Evolutionary conservation across 2,888 invertebrate genomes (phyloP).

Genomic region (Caenorhabditis japonica): DNA sequence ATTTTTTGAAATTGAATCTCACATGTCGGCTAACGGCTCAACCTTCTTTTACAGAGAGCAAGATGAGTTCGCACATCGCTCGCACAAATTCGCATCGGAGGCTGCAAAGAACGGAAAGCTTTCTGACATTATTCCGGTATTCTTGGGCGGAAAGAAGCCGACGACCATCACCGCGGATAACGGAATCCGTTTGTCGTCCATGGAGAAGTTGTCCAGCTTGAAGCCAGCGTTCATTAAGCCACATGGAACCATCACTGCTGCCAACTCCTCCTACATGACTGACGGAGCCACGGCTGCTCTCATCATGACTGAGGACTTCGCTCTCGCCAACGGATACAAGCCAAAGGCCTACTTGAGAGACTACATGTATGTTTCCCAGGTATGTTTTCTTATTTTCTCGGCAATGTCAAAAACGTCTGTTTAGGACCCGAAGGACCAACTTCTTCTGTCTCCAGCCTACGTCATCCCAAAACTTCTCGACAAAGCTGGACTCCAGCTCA

Average conservation of each 20-base stretch:
- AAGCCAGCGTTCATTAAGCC: slow-evolving; percentile 98
- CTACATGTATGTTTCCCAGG: slow-evolving; percentile 80
- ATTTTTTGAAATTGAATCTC: neutral
- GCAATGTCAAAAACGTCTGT: neutral
- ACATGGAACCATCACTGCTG: slow-evolving; percentile 98
- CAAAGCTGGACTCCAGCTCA: slow-evolving; percentile 86
- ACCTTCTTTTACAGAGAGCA: slow-evolving; percentile 83
- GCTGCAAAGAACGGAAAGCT: slow-evolving; percentile 90
- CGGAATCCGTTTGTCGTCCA: slow-evolving; percentile 91
- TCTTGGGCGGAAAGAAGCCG: slow-evolving; percentile 78
- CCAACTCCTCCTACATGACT: slow-evolving; percentile 82
- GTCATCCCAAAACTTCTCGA: slow-evolving; percentile 92
- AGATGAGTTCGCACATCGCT: slow-evolving; percentile 93
- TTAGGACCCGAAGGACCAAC: slow-evolving; percentile 95
- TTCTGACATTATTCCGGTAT: slow-evolving; percentile 89
- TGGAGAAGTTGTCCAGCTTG: slow-evolving; percentile 89
- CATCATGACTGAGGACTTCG: slow-evolving; percentile 94
- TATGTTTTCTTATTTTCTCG: neutral
- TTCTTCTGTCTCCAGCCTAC: slow-evolving; percentile 90
- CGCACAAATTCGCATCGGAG: slow-evolving; percentile 88
- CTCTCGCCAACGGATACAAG: slow-evolving; percentile 90
- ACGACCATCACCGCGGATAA: slow-evolving; percentile 83
- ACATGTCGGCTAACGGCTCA: neutral
- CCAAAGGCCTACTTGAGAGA: slow-evolving; percentile 93
- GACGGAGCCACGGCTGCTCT: slow-evolving; percentile 98